Evolutionary conservation across 37 sponge, comb jelly and placozoan species (phyloP), one percentile per base, ranked within the genome.

Genomic region (Chondrosia reniformis): DNA sequence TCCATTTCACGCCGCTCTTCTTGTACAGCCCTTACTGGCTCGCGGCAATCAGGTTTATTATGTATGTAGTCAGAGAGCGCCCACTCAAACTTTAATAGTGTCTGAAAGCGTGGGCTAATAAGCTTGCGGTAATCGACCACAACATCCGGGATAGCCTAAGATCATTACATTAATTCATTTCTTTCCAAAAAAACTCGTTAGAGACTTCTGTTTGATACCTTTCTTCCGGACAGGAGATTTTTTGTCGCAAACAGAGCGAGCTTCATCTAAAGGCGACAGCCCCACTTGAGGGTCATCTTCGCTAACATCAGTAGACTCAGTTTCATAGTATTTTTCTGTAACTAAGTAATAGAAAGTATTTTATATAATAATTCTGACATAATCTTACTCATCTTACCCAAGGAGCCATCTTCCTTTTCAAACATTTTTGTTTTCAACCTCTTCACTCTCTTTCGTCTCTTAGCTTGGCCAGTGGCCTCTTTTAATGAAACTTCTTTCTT

Each of bases 251-350:
- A 13, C 6, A 7, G 22, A 30, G 6, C 7, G 6, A 59, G 61
- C n/a, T 30, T 6, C 28, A 30, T 6, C 4, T 6, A 59, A 6
- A 19, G n/a, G n/a, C 22, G n/a, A 59, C 28, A 13, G 17, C 8
- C n/a, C 22, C 61, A 30, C 61, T 19, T 7, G 17, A 7, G n/a
- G n/a, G 30, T 93, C 93, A 10, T 65, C 85, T 75, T 41, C 76
- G 75, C 88, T 92, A 30, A 76, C 88, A 65, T 84, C 88, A 52
- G 89, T 86, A 17, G 89, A 93, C 5, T 37, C 74, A 64, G 56
- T 82, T 55, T 90, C 87, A 77, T 77, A 89, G 40, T 79, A 77
- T 31, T 84, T 84, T 63, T 89, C 90, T 19, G 90, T 87, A 43
- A 89, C 94, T 94, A 56, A 3, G 71, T 28, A 77, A 3, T 64